phyloP scores from a whole-genome alignment of 2,797 vertebrate genomes.

The Chelonia mydas region DNA sequence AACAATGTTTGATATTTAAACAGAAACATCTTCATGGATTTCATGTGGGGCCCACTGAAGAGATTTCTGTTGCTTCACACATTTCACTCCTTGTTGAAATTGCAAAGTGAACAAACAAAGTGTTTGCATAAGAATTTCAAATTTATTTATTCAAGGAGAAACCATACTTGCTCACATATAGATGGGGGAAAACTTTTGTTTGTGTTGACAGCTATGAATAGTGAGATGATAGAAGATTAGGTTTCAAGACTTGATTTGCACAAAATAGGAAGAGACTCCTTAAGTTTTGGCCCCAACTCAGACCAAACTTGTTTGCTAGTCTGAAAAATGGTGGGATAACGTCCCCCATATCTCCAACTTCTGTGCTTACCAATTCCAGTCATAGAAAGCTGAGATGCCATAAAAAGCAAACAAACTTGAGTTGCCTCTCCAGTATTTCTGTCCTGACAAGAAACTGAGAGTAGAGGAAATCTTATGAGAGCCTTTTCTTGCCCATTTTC shows the following conservation, averaged over 20 bases:
- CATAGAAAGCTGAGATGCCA: conserved; percentile 2
- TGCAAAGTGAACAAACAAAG: not conserved
- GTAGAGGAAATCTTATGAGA: not conserved
- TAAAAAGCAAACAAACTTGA: conserved; percentile 26
- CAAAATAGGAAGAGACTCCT: conserved; percentile 14
- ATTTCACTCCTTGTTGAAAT: not conserved
- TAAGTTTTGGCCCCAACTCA: not conserved
- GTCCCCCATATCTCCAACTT: not conserved
- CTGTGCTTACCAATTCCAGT: not conserved
- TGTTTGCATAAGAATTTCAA: not conserved
- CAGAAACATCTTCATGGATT: conserved; percentile 43
- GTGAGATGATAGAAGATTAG: not conserved
- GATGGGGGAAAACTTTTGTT: not conserved
- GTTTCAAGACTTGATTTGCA: not conserved
- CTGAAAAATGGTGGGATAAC: not conserved
- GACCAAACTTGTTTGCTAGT: not conserved
- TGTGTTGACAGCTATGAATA: not conserved
- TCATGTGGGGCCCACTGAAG: not conserved
- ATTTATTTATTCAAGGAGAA: not conserved
- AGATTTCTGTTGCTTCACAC: conserved; percentile 11
- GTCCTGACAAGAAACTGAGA: not conserved
- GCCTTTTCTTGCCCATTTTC: not conserved
- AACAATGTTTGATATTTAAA: conserved; percentile 38
- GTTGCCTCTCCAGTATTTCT: not conserved
- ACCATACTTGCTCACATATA: not conserved